A percentile compares a stretch with the other conserved stretches of the same genome.
These are phyloP conservation scores for Sebastolobus altivelis DNA, from an alignment of 2,797 vertebrate genomes.

Conservation along the genomic window DNA sequence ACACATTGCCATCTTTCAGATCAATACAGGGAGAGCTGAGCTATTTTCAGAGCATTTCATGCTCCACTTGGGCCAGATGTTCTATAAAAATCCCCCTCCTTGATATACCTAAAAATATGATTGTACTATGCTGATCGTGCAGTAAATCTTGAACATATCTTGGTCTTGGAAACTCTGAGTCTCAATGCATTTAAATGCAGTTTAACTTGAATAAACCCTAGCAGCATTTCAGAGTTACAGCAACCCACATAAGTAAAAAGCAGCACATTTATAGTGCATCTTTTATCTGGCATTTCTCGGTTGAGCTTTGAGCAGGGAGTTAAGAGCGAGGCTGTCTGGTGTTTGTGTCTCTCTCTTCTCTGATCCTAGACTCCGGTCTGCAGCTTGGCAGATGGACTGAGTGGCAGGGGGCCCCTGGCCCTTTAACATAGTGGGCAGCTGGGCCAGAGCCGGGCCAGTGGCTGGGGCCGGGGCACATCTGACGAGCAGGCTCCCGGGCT, in stretches of 20 bases:
- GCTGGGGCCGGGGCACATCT: slow-evolving; percentile 79
- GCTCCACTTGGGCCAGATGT: slow-evolving; percentile 78
- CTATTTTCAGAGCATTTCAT: slow-evolving; percentile 78
- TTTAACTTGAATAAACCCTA: slow-evolving; percentile 62
- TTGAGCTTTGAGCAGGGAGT: slow-evolving; percentile 66
- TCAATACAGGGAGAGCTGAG: slow-evolving; percentile 68
- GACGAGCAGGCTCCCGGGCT: slow-evolving; percentile 71
- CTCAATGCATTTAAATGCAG: slow-evolving; percentile 60
- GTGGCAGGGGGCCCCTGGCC: slow-evolving; percentile 82
- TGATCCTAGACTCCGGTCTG: slow-evolving; percentile 74
- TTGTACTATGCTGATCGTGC: slow-evolving; percentile 61
- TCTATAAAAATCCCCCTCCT: slow-evolving; percentile 66
- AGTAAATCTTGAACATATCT: slow-evolving; percentile 47
- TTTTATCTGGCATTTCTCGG: slow-evolving; percentile 75
- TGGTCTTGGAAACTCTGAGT: slow-evolving; percentile 35
- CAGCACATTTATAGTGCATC: slow-evolving; percentile 73
- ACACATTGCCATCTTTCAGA: slow-evolving; percentile 54
- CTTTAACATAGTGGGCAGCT: slow-evolving; percentile 84
- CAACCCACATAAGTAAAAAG: slow-evolving; percentile 71
- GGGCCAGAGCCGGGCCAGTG: slow-evolving; percentile 73
- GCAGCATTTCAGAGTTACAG: slow-evolving; percentile 73
- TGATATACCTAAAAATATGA: slow-evolving; percentile 57
- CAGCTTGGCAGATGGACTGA: slow-evolving; percentile 83
- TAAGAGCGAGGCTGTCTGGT: slow-evolving; percentile 62
- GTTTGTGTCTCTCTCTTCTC: slow-evolving; percentile 71